A percentile compares a stretch with the other conserved stretches of the same genome.
Conservation (phyloP, 2,888 invertebrate species). For the Luperina nickerlii region DNA sequence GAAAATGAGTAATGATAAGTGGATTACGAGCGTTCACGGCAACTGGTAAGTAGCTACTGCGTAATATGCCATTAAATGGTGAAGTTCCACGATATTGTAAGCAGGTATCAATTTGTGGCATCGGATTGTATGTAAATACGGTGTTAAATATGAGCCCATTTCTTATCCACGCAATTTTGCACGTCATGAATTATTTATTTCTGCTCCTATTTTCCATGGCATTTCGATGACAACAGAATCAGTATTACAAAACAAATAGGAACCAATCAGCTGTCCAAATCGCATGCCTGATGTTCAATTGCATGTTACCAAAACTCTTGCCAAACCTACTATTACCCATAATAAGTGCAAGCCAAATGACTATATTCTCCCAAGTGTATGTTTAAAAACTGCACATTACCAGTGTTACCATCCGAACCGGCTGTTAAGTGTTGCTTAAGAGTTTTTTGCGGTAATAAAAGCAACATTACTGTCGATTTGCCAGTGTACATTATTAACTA, state of each 20-base stretch:
- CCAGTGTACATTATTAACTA: slow-evolving; percentile 59
- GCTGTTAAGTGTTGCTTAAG: slow-evolving; percentile 66
- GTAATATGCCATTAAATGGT: slow-evolving; percentile 52
- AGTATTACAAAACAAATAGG: slow-evolving; percentile 18
- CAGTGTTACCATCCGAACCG: slow-evolving; percentile 51
- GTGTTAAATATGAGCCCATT: slow-evolving; percentile 52
- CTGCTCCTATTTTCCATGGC: slow-evolving; percentile 9
- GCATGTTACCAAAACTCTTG: slow-evolving; percentile 16
- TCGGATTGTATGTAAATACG: slow-evolving; percentile 55
- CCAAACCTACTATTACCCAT: slow-evolving; percentile 34
- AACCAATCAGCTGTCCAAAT: slow-evolving; percentile 12
- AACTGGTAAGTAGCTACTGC: slow-evolving; percentile 44
- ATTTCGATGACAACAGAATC: neutral
- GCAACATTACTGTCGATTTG: slow-evolving; percentile 70
- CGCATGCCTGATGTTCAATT: neutral
- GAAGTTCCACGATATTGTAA: slow-evolving; percentile 49
- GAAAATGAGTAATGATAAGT: slow-evolving; percentile 53
- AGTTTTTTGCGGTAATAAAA: slow-evolving; percentile 74
- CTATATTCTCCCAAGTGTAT: slow-evolving; percentile 36
- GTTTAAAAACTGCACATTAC: slow-evolving; percentile 40
- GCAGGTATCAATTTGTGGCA: slow-evolving; percentile 49
- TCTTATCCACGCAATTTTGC: slow-evolving; percentile 33
- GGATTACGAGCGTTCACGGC: slow-evolving; percentile 52
- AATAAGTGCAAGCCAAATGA: slow-evolving; percentile 44
- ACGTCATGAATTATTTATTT: slow-evolving; percentile 40